A percentile compares a stretch with the other conserved stretches of the same genome.
phyloP scores from a whole-genome alignment of 2,797 vertebrate species.

The Falco cherrug region DNA sequence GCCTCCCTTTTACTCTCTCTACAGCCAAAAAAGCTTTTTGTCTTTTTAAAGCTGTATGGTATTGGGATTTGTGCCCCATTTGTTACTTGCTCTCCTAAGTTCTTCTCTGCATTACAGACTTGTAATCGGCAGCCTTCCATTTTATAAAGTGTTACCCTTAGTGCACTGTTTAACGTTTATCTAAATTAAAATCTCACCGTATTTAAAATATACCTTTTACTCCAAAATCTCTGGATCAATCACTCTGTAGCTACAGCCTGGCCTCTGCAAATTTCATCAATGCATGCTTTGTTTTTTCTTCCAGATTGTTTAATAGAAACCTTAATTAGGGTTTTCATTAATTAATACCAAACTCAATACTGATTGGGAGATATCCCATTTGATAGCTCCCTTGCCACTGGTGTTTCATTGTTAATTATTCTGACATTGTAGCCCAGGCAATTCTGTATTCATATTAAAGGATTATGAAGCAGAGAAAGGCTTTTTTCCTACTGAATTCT shows the following conservation, averaged over 20 bases:
- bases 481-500: neutral
- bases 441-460: neutral
- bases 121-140: constrained; percentile 18
- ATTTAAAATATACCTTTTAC: constrained; percentile 46
- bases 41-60: neutral
- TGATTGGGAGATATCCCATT: neutral
- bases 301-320: constrained; percentile 33
- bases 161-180: constrained; percentile 45
- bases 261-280: constrained; percentile 28
- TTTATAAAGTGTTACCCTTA: neutral
- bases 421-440: neutral
- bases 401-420: constrained; percentile 5
- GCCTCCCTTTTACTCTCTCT: neutral
- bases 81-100: neutral
- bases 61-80: constrained; percentile 18
- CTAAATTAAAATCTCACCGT: constrained; percentile 70
- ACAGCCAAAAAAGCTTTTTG: neutral
- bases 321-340: constrained; percentile 56
- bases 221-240: constrained; percentile 39
- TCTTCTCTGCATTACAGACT: neutral
- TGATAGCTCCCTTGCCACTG: constrained; percentile 2
- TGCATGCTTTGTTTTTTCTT: neutral
- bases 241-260: constrained; percentile 7
- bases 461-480: neutral
- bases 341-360: constrained; percentile 13